A percentile compares a stretch with the other conserved stretches of the same genome.
Evolutionary conservation across 92 coral and sea anemone species (phyloP).

Genomic region (Plumapathes pennacea): DNA sequence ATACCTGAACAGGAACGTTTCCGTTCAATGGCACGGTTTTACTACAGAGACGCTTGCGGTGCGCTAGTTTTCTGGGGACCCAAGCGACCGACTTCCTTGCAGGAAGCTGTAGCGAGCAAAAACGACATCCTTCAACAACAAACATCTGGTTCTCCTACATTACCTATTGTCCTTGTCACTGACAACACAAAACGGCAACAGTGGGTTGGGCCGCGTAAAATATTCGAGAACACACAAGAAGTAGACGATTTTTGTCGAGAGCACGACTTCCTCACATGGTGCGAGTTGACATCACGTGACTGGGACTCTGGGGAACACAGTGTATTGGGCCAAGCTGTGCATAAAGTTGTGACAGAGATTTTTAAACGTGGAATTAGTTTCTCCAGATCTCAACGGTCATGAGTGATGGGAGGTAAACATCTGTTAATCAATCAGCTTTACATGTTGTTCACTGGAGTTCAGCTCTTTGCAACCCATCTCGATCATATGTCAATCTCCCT

Average conservation of each 20-base stretch:
- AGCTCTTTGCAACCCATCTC: no score
- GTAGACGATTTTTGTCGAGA: conserved; percentile 59
- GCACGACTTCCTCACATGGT: conserved; percentile 57
- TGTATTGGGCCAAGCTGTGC: conserved; percentile 66
- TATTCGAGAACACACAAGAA: conserved; percentile 45
- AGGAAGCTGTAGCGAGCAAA: conserved; percentile 57
- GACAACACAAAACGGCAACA: conserved; percentile 51
- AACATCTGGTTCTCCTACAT: conserved; percentile 3
- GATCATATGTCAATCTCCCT: no score
- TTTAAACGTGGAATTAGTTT: no score
- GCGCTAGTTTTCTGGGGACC: conserved; percentile 80
- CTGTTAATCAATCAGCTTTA: no score
- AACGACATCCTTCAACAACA: conserved; percentile 13
- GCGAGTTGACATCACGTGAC: conserved; percentile 62
- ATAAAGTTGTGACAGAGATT: conserved; percentile 10
- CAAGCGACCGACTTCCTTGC: conserved; percentile 35
- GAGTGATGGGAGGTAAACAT: no score
- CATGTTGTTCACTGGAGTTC: no score
- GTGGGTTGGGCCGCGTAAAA: conserved; percentile 58
- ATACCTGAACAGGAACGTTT: conserved; percentile 58
- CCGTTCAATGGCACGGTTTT: conserved; percentile 1
- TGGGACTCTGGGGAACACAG: conserved; percentile 62
- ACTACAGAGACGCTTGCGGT: conserved; percentile 40
- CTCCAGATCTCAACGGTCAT: no score
- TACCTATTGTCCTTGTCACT: conserved; percentile 61